Percentiles rank a stretch among this genome's conserved stretches.
phyloP scores from a whole-genome alignment of 2,113 vertebrate species.

The Benitochromis conjunctus region DNA sequence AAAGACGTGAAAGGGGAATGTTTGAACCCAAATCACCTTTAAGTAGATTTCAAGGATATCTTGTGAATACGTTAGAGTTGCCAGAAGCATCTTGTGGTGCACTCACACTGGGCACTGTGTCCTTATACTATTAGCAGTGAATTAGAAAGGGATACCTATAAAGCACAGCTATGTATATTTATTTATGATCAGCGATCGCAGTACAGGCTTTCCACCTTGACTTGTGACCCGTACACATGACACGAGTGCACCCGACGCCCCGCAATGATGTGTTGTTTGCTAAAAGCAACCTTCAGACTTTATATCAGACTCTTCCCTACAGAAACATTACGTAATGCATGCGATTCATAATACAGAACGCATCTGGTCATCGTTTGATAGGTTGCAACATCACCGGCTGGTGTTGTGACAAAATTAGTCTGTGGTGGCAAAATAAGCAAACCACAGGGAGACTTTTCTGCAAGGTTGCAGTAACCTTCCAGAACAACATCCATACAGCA shows the following conservation, averaged over 20 bases:
- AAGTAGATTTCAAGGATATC: neutral
- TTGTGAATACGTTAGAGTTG: neutral
- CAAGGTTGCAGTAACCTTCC: neutral
- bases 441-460: neutral
- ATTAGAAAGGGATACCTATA: neutral
- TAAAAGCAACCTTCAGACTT: neutral
- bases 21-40: neutral
- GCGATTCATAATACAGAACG: neutral
- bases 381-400: neutral
- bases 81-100: neutral
- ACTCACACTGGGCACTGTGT: neutral
- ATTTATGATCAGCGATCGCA: neutral
- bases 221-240: neutral
- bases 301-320: neutral
- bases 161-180: neutral
- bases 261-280: neutral
- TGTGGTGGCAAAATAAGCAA: neutral
- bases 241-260: neutral
- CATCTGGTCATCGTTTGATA: neutral
- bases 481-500: neutral
- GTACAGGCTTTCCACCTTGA: neutral
- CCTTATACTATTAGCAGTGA: neutral
- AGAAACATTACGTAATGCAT: neutral
- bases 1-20: neutral
- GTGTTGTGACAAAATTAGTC: neutral